Percentiles rank a stretch among this genome's conserved stretches.
phyloP scores from a whole-genome alignment of 1,140 invertebrate species.

The Hormaphis cornu region DNA sequence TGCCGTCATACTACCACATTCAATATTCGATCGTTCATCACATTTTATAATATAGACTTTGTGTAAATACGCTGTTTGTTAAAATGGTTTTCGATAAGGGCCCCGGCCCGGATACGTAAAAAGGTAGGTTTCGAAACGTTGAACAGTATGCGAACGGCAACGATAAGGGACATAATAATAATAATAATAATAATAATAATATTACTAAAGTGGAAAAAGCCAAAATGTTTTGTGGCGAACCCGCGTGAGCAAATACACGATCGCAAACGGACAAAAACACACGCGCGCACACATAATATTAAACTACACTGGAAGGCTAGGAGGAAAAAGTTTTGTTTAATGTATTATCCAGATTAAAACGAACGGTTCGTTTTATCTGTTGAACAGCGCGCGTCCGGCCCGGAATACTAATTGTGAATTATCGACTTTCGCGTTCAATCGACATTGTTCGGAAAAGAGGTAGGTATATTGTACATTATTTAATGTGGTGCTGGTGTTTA shows the following conservation, averaged over 20 bases:
- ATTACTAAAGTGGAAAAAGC: neutral
- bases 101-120: too few relatives aligned
- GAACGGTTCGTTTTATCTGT: conserved; percentile 28
- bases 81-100: too few relatives aligned
- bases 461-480: too few relatives aligned
- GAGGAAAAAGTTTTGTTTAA: conserved; percentile 24
- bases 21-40: too few relatives aligned
- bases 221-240: neutral
- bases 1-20: too few relatives aligned
- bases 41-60: too few relatives aligned
- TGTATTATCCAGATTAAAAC: conserved; percentile 30
- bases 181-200: too few relatives aligned
- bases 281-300: neutral
- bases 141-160: neutral
- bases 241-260: neutral
- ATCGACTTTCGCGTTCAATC: conserved; percentile 29
- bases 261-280: neutral
- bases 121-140: too few relatives aligned
- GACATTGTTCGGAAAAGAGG: conserved; percentile 28
- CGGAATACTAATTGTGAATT: conserved; percentile 30
- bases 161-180: conserved; percentile 4
- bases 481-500: conserved; percentile 15
- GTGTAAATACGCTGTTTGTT: too few relatives aligned
- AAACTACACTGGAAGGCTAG: neutral
- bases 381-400: conserved; percentile 19